phyloP scores from a whole-genome alignment of 1,140 invertebrate species.

The Magallana ariakensis region DNA sequence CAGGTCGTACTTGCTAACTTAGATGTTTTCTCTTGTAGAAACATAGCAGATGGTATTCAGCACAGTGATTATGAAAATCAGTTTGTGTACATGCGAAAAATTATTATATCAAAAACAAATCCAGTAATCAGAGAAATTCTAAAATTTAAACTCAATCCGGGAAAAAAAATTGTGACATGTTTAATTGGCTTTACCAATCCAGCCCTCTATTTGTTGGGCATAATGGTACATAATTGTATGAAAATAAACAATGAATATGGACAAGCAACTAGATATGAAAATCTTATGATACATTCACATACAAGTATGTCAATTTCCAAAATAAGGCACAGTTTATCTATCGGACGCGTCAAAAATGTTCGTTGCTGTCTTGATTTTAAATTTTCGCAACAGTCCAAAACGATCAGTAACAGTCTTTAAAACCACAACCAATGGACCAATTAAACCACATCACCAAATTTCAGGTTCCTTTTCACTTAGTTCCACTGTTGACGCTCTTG shows the following conservation, averaged over 20 bases:
- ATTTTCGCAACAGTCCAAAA: constrained; percentile 53
- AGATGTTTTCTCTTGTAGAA: no score
- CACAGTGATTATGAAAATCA: no score
- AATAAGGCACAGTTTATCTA: constrained; percentile 49
- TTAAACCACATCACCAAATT: constrained; percentile 60
- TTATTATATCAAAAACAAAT: no score
- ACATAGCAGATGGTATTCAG: no score
- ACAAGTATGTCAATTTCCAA: constrained; percentile 31
- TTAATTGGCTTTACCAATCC: background rate
- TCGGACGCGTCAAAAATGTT: constrained; percentile 42
- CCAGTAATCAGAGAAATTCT: no score
- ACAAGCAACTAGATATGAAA: no score
- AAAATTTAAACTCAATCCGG: no score
- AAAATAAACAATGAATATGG: background rate
- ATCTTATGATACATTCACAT: background rate
- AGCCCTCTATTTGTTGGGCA: constrained; percentile 17
- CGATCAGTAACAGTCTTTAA: constrained; percentile 35
- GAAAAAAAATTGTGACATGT: no score
- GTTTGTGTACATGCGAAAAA: no score
- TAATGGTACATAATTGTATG: constrained; percentile 10
- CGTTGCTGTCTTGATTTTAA: constrained; percentile 54
- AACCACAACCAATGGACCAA: constrained; percentile 50
- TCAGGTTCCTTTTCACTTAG: constrained; percentile 46
- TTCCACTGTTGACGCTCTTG: constrained; percentile 63
- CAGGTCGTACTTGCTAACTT: no score